A percentile compares a stretch with the other conserved stretches of the same genome.
These are phyloP conservation scores for Perca schrenkii DNA, from an alignment of 2,113 vertebrate genomes.

Conservation along the genomic window DNA sequence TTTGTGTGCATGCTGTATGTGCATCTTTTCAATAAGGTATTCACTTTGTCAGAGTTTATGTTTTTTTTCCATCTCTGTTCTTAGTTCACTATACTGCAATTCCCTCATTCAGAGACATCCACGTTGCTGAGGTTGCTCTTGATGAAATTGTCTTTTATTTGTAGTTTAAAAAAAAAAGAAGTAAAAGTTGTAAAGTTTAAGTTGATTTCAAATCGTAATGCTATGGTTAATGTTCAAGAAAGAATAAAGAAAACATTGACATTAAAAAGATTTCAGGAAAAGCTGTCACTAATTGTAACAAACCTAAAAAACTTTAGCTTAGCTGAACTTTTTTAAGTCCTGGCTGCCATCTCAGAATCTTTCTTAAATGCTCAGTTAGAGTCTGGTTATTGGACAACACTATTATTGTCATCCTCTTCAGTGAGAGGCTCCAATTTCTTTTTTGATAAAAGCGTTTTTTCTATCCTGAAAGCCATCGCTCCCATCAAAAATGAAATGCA, in stretches of 20 bases:
- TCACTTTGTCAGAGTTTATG: no score
- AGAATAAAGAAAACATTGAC: background rate
- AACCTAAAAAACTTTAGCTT: background rate
- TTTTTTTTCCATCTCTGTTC: background rate
- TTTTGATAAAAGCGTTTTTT: slow-evolving; percentile 35
- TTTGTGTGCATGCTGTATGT: no score
- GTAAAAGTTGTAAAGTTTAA: background rate
- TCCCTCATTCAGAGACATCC: background rate
- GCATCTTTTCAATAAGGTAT: no score
- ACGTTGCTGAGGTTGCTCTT: background rate
- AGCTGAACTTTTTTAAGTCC: background rate
- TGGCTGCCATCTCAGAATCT: background rate
- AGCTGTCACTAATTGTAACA: background rate
- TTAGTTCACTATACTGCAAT: slow-evolving; percentile 13
- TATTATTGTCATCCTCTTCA: slow-evolving; percentile 14
- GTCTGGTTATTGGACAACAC: slow-evolving; percentile 3
- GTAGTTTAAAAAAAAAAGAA: background rate
- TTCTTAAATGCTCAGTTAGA: slow-evolving; percentile 17
- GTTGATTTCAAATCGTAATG: background rate
- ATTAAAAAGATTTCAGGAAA: background rate
- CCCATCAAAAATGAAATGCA: slow-evolving; percentile 48
- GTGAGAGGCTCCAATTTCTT: slow-evolving; percentile 30
- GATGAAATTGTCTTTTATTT: background rate
- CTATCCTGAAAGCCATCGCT: slow-evolving; percentile 17
- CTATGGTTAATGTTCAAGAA: slow-evolving; percentile 18